Evolutionary conservation across 2,797 vertebrate species (phyloP).

Genomic region (Danio jaintianensis): DNA sequence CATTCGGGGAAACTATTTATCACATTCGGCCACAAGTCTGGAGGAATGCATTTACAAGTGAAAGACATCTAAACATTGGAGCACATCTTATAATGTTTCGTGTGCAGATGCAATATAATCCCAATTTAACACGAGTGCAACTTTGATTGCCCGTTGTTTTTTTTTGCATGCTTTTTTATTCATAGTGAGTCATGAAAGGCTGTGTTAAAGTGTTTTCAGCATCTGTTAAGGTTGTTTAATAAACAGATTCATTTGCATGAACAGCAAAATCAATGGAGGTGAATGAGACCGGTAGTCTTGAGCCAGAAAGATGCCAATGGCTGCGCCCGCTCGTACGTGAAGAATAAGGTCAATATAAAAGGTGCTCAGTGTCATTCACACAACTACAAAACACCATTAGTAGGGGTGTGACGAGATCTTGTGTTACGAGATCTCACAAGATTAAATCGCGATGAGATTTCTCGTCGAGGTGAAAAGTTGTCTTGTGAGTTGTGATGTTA

Average conservation of each 20-base stretch:
- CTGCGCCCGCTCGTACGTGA: too few relatives aligned
- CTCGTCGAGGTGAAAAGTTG: too few relatives aligned
- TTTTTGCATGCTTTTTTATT: slow-evolving; percentile 8
- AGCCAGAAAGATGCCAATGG: too few relatives aligned
- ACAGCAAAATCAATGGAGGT: neutral
- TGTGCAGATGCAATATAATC: neutral
- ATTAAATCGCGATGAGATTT: too few relatives aligned
- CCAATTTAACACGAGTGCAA: neutral
- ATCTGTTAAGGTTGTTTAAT: neutral
- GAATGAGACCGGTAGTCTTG: too few relatives aligned
- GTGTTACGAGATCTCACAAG: too few relatives aligned
- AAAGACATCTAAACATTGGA: slow-evolving; percentile 1
- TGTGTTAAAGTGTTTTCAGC: neutral
- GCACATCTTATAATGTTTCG: neutral
- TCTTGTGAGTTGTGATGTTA: too few relatives aligned
- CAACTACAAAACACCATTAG: too few relatives aligned
- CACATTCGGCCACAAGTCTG: neutral
- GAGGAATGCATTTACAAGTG: slow-evolving; percentile 17
- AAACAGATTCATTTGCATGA: neutral
- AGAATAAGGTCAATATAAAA: too few relatives aligned
- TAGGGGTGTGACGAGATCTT: too few relatives aligned
- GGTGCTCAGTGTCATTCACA: too few relatives aligned
- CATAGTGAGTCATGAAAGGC: neutral
- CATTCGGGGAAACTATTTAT: slow-evolving; percentile 31
- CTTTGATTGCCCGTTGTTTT: neutral